phyloP scores from a whole-genome alignment of 2,888 invertebrate genomes.

The Aromia moschata region DNA sequence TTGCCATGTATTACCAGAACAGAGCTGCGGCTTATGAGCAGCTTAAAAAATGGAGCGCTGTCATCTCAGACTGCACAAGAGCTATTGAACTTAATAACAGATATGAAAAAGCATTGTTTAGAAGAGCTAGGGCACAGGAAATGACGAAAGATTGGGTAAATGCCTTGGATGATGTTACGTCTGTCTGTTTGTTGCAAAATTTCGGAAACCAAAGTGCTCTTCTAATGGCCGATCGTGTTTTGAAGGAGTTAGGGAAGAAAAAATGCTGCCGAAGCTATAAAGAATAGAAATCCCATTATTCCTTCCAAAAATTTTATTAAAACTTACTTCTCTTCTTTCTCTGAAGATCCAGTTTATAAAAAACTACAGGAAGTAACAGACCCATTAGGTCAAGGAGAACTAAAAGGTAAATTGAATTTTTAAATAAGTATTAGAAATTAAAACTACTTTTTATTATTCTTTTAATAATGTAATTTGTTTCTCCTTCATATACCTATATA shows the following conservation, averaged over 20 bases:
- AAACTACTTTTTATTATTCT: background rate
- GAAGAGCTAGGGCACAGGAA: conserved; percentile 87
- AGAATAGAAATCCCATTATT: conserved; percentile 74
- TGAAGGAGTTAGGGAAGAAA: conserved; percentile 82
- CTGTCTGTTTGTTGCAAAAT: conserved; percentile 89
- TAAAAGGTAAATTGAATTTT: conserved; percentile 48
- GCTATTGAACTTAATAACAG: conserved; percentile 86
- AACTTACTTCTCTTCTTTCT: conserved; percentile 88
- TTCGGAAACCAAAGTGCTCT: conserved; percentile 86
- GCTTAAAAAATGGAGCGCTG: conserved; percentile 83
- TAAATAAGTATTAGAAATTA: background rate
- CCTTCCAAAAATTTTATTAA: conserved; percentile 88
- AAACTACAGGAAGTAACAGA: conserved; percentile 61
- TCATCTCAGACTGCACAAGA: conserved; percentile 86
- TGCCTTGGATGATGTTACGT: conserved; percentile 91
- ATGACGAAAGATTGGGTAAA: conserved; percentile 79
- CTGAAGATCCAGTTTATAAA: conserved; percentile 81
- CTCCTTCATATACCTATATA: too few species aligned
- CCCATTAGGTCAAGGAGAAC: conserved; percentile 54
- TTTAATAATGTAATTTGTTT: too few species aligned
- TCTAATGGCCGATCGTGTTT: conserved; percentile 85
- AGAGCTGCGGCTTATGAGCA: conserved; percentile 95
- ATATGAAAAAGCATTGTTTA: conserved; percentile 87
- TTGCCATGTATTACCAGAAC: conserved; percentile 95
- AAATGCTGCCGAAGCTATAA: conserved; percentile 80